A percentile compares a stretch with the other conserved stretches of the same genome.
phyloP scores from a whole-genome alignment of 2,113 vertebrate genomes.

The Thomomys bottae region DNA sequence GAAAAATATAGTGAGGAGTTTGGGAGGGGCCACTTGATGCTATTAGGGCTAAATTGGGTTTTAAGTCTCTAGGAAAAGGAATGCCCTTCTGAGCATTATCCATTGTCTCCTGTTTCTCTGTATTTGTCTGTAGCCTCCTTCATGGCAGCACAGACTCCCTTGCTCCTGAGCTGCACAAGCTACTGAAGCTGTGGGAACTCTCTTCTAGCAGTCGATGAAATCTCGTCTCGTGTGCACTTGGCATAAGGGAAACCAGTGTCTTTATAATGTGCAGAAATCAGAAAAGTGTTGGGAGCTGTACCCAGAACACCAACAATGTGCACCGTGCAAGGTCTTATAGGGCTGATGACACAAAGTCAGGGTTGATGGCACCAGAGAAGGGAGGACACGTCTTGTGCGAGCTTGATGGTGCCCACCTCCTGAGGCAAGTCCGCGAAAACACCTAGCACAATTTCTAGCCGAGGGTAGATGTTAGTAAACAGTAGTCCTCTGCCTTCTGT shows the following conservation, averaged over 20 bases:
- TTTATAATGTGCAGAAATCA: not conserved
- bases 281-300: not conserved
- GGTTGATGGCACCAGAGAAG: not conserved
- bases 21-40: not conserved
- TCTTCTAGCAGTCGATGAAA: not conserved
- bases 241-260: not conserved
- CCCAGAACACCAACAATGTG: no score
- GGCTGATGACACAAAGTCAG: not conserved
- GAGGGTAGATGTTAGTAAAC: not conserved
- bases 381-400: not conserved
- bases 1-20: not conserved
- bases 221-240: not conserved
- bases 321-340: not conserved
- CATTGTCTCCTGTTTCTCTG: not conserved
- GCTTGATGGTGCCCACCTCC: not conserved
- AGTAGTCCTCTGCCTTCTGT: not conserved
- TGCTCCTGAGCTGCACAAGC: not conserved
- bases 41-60: not conserved
- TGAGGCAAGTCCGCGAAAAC: not conserved
- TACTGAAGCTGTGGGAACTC: conserved; percentile 3
- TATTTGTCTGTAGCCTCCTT: not conserved
- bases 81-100: not conserved
- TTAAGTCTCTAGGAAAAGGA: not conserved
- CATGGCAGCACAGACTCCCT: not conserved
- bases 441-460: not conserved